These are phyloP conservation scores for Drosophila fuyamai DNA, from an alignment of 1,140 invertebrate genomes.

Conservation along the genomic window DNA sequence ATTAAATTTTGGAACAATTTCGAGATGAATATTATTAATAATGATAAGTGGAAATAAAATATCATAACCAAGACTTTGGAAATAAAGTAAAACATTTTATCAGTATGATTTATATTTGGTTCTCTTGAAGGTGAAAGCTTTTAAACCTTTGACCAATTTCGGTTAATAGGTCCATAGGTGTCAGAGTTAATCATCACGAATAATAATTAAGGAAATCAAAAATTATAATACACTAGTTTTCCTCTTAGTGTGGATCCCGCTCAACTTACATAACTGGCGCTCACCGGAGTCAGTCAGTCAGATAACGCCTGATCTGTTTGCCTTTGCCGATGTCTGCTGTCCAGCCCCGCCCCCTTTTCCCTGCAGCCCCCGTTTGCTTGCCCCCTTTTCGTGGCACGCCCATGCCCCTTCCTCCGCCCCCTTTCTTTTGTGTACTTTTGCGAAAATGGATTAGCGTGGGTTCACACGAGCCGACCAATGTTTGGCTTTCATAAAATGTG, in stretches of 20 bases:
- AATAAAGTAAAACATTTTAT: too few relatives aligned
- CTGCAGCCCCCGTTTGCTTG: neutral
- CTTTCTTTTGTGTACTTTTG: conserved; percentile 45
- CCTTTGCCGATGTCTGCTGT: conserved; percentile 47
- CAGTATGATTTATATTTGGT: too few relatives aligned
- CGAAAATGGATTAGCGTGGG: conserved; percentile 81
- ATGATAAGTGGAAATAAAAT: too few relatives aligned
- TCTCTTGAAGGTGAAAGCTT: too few relatives aligned
- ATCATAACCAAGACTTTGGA: too few relatives aligned
- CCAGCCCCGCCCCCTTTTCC: neutral
- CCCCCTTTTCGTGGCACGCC: neutral
- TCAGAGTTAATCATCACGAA: too few relatives aligned
- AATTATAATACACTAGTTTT: too few relatives aligned
- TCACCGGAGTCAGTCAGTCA: conserved; percentile 27
- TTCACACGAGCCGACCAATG: conserved; percentile 78
- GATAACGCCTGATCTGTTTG: conserved; percentile 77
- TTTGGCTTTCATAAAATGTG: conserved; percentile 79
- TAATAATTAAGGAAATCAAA: too few relatives aligned
- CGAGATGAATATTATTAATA: too few relatives aligned
- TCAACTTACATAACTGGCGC: conserved; percentile 64
- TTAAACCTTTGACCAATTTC: too few relatives aligned
- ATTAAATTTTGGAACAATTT: too few relatives aligned
- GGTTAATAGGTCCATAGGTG: too few relatives aligned
- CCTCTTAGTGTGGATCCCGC: conserved; percentile 1
- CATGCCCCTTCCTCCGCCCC: neutral